These are phyloP conservation scores for Paratilapia polleni DNA, from an alignment of 2,113 vertebrate genomes.

Conservation along the genomic window DNA sequence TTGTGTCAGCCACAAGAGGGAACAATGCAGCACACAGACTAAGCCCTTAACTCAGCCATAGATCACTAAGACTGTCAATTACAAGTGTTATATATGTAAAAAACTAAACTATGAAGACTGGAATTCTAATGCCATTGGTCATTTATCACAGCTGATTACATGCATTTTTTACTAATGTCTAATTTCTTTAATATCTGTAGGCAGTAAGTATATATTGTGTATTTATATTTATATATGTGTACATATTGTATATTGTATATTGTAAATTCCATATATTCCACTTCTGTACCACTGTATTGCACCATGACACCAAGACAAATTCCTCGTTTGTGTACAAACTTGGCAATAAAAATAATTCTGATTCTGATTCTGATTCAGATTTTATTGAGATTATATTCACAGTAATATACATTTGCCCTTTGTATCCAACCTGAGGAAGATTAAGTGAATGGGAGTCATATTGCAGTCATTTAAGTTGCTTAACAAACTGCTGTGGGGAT, in stretches of 20 bases:
- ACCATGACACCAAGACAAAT: no score
- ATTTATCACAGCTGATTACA: slow-evolving; percentile 39
- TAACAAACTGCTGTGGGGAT: not conserved
- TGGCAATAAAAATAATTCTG: no score
- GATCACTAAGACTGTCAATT: not conserved
- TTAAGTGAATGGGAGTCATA: slow-evolving; percentile 5
- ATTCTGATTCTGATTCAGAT: no score
- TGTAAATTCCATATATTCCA: no score
- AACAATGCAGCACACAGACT: slow-evolving; percentile 1
- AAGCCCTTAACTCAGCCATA: not conserved
- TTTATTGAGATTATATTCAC: slow-evolving; percentile 49
- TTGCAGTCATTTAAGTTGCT: slow-evolving; percentile 26
- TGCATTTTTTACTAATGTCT: no score
- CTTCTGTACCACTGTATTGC: no score
- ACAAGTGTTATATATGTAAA: not conserved
- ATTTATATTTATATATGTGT: no score
- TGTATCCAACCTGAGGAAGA: slow-evolving; percentile 38
- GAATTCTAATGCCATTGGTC: not conserved
- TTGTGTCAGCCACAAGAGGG: slow-evolving; percentile 44
- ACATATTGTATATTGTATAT: no score
- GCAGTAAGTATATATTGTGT: no score
- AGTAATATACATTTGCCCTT: not conserved
- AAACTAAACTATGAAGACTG: not conserved
- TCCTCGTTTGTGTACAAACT: no score
- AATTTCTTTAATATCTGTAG: no score